phyloP scores from a whole-genome alignment of 2,888 invertebrate genomes.

The Chirona hameri region DNA sequence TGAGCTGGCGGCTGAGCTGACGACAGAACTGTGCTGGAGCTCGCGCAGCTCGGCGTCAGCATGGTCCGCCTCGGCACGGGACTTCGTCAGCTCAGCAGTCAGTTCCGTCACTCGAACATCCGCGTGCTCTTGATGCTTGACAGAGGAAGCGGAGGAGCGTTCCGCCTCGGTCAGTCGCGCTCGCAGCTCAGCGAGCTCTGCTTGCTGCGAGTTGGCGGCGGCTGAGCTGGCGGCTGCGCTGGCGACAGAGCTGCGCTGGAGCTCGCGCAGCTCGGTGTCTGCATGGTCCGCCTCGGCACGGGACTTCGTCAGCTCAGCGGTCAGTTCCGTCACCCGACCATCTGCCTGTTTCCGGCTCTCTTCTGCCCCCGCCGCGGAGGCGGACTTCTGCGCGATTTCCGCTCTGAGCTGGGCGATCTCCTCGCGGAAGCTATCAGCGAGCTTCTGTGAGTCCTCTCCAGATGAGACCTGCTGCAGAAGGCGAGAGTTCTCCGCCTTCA shows the following conservation, averaged over 20 bases:
- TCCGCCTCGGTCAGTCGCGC: too few species aligned
- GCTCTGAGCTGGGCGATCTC: slow-evolving; percentile 28
- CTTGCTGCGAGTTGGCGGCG: too few species aligned
- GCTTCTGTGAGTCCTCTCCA: slow-evolving; percentile 2
- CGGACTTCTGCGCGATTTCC: neutral
- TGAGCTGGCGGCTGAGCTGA: too few species aligned
- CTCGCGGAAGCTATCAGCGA: neutral
- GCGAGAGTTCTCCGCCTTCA: neutral
- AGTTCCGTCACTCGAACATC: too few species aligned
- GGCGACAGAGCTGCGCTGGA: neutral
- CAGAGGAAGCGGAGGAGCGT: too few species aligned
- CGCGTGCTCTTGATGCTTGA: too few species aligned
- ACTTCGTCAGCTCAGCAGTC: neutral
- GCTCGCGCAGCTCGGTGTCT: neutral
- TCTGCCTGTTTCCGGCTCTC: too few species aligned
- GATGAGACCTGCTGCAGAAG: neutral
- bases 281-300: neutral
- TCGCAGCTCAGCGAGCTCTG: too few species aligned
- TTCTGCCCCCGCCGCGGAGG: too few species aligned
- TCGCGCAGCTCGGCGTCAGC: neutral
- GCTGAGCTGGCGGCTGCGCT: too few species aligned
- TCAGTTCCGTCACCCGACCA: too few species aligned
- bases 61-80: neutral
- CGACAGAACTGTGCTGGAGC: neutral
- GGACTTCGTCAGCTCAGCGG: neutral